These are phyloP conservation scores for Perodicticus potto DNA, from an alignment of 2,797 vertebrate genomes.

Conservation along the genomic window DNA sequence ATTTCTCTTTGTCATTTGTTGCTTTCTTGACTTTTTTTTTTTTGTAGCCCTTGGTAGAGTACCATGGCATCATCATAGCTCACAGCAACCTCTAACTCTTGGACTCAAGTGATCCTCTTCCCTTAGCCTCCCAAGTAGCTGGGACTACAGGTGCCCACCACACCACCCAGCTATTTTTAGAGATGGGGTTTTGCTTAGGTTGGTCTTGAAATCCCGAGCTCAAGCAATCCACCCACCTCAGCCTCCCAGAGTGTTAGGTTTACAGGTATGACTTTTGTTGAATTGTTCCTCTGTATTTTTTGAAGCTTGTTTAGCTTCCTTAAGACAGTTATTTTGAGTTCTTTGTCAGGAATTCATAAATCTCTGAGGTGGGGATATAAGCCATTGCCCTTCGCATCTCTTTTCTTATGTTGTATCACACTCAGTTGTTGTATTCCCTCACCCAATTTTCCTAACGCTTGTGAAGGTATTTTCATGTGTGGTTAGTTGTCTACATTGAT, in stretches of 20 bases:
- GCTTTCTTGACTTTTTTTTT: neutral
- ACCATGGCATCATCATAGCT: too few species aligned
- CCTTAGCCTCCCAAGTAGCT: too few species aligned
- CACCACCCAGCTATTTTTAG: too few species aligned
- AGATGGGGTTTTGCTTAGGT: too few species aligned
- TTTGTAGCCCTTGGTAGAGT: too few species aligned
- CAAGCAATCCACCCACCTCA: too few species aligned
- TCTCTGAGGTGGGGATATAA: neutral
- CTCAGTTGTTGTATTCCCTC: neutral
- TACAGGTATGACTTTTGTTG: neutral
- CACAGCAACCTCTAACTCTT: too few species aligned
- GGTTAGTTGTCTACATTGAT: neutral
- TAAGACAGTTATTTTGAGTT: neutral
- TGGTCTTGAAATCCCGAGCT: too few species aligned
- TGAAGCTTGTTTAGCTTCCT: neutral
- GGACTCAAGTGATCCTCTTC: too few species aligned
- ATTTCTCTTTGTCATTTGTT: neutral
- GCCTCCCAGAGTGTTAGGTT: too few species aligned
- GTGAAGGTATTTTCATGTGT: neutral
- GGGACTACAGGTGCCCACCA: too few species aligned
- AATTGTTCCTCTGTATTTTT: neutral
- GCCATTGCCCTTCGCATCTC: neutral
- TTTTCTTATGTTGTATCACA: neutral
- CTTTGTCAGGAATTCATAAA: neutral
- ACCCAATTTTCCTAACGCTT: neutral